A percentile compares a stretch with the other conserved stretches of the same genome.
Evolutionary conservation across 2,888 invertebrate genomes (phyloP).

Genomic region (Dicyrtoma fusca): DNA sequence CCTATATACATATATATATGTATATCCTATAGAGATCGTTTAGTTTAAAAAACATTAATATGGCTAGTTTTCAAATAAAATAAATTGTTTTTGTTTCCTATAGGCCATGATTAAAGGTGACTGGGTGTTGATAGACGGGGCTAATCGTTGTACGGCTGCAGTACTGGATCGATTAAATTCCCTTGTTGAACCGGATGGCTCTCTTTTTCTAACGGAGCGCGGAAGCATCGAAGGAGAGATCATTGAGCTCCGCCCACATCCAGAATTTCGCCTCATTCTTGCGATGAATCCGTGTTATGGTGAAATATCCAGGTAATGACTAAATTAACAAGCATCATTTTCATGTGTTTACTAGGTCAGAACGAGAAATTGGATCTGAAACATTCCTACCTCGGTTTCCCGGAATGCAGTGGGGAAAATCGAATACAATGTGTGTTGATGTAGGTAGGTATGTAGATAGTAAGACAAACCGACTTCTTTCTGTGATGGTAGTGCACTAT

Average conservation of each 20-base stretch:
- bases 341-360: too few species aligned
- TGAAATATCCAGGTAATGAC: conserved; percentile 80
- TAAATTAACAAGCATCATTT: neutral
- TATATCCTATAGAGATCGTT: too few species aligned
- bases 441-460: too few species aligned
- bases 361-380: too few species aligned
- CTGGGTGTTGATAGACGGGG: conserved; percentile 87
- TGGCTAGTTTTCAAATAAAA: neutral
- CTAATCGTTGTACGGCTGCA: conserved; percentile 93
- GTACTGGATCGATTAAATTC: conserved; percentile 96
- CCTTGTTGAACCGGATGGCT: conserved; percentile 89
- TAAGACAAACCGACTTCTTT: too few species aligned
- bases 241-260: conserved; percentile 78
- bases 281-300: conserved; percentile 94
- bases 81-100: neutral
- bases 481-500: too few species aligned
- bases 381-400: too few species aligned
- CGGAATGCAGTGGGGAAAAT: too few species aligned
- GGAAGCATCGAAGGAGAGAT: conserved; percentile 74
- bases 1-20: too few species aligned
- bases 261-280: conserved; percentile 89
- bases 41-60: too few species aligned
- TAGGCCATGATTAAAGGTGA: conserved; percentile 79
- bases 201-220: conserved; percentile 85
- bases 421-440: too few species aligned